phyloP scores from a whole-genome alignment of 1,140 invertebrate species.

The Diploscapter pachys region DNA sequence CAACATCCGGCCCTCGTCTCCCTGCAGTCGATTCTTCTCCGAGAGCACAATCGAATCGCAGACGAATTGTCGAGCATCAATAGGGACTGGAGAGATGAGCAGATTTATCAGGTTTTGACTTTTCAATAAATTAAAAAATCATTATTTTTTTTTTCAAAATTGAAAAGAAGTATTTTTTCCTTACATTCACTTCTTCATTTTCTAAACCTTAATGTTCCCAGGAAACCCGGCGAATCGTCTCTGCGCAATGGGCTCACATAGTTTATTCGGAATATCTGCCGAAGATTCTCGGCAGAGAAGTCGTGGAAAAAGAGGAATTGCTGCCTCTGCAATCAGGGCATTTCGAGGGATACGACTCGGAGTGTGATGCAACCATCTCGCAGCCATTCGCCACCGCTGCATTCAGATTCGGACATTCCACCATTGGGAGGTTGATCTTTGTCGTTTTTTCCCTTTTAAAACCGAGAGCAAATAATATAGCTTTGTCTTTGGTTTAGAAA shows the following conservation, averaged over 20 bases:
- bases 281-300: conserved; percentile 52
- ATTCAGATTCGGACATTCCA: conserved; percentile 67
- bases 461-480: too few species aligned
- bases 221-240: conserved; percentile 67
- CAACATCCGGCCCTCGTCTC: conserved; percentile 67
- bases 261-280: conserved; percentile 60
- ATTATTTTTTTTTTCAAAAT: too few species aligned
- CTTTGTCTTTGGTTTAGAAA: too few species aligned
- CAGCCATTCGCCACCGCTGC: conserved; percentile 61
- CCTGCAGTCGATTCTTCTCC: conserved; percentile 79
- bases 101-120: conserved; percentile 49
- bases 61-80: conserved; percentile 68
- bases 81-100: conserved; percentile 82
- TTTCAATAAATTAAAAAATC: too few species aligned
- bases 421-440: neutral
- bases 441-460: too few species aligned
- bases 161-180: too few species aligned
- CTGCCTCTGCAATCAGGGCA: conserved; percentile 30
- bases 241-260: conserved; percentile 50
- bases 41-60: conserved; percentile 61
- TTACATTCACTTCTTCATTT: too few species aligned
- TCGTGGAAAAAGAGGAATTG: conserved; percentile 28
- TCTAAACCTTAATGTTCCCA: too few species aligned
- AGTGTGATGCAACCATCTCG: conserved; percentile 52
- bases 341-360: conserved; percentile 46